These are phyloP conservation scores for Metalampra italica DNA, from an alignment of 2,888 invertebrate species.

Conservation along the genomic window DNA sequence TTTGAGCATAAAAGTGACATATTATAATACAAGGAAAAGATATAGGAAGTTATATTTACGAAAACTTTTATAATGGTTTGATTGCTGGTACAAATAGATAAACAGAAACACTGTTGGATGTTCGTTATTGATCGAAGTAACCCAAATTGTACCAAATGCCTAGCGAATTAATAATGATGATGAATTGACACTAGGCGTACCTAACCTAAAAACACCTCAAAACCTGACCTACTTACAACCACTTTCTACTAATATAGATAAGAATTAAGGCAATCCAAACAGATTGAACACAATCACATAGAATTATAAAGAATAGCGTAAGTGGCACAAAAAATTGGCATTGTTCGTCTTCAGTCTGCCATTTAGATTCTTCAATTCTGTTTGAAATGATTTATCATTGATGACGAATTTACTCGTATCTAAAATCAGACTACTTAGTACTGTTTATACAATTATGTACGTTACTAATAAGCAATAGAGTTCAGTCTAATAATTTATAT, in stretches of 20 bases:
- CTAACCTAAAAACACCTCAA: conserved; percentile 1
- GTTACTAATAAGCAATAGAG: neutral
- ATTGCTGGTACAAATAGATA: too few relatives aligned
- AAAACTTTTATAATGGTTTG: too few relatives aligned
- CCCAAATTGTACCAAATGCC: too few relatives aligned
- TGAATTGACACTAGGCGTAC: neutral
- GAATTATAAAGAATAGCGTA: conserved; percentile 56
- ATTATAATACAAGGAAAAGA: too few relatives aligned
- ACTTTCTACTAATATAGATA: conserved; percentile 14
- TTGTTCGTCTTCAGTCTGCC: conserved; percentile 21
- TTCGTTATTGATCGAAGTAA: too few relatives aligned
- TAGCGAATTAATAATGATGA: neutral
- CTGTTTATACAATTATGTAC: neutral
- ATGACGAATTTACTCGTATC: neutral
- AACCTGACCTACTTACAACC: conserved; percentile 4
- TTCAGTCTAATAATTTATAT: neutral
- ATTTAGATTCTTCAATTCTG: conserved; percentile 28
- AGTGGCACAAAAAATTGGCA: conserved; percentile 38
- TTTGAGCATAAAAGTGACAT: too few relatives aligned
- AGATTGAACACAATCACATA: conserved; percentile 8
- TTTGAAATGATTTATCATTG: conserved; percentile 12
- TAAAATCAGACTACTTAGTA: neutral
- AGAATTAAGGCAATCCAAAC: conserved; percentile 21
- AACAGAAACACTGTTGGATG: neutral
- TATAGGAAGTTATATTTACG: too few relatives aligned